Percentiles rank a stretch among this genome's conserved stretches.
phyloP scores from a whole-genome alignment of 2,797 vertebrate genomes.

The Amphiprion clarkii region DNA sequence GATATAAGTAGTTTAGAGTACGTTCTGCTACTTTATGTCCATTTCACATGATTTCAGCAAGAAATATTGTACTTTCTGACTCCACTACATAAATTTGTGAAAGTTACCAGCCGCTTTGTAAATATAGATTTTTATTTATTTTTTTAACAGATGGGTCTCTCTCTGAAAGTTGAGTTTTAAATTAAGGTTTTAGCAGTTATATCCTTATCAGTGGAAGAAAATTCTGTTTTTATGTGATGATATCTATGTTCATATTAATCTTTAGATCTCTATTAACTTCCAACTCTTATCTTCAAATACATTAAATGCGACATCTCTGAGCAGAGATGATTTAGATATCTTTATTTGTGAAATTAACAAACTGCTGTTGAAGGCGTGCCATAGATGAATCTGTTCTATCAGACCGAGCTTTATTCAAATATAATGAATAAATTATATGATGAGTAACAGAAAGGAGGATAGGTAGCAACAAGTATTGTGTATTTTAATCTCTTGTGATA shows the following conservation, averaged over 20 bases:
- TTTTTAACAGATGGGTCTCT: neutral
- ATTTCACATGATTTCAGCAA: no score
- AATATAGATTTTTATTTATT: neutral
- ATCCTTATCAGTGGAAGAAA: neutral
- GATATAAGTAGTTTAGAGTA: no score
- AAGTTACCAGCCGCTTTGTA: no score
- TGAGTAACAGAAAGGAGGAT: constrained; percentile 4
- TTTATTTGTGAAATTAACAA: neutral
- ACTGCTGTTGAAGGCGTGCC: no score
- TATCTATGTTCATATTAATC: neutral
- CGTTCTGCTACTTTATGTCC: no score
- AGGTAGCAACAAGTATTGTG: neutral
- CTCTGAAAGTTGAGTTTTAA: neutral
- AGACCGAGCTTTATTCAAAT: constrained; percentile 7
- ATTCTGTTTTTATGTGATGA: neutral
- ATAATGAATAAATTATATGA: constrained; percentile 37
- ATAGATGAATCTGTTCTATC: no score
- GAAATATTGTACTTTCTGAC: no score
- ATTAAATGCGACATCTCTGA: neutral
- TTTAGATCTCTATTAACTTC: no score
- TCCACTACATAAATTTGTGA: no score
- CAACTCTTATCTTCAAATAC: neutral
- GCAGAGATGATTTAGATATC: neutral
- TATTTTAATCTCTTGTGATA: constrained; percentile 38
- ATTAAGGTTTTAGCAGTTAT: neutral